Base-by-base conservation (phyloP, 2,797 vertebrate genomes). In the Vespertilio murinus region DNA sequence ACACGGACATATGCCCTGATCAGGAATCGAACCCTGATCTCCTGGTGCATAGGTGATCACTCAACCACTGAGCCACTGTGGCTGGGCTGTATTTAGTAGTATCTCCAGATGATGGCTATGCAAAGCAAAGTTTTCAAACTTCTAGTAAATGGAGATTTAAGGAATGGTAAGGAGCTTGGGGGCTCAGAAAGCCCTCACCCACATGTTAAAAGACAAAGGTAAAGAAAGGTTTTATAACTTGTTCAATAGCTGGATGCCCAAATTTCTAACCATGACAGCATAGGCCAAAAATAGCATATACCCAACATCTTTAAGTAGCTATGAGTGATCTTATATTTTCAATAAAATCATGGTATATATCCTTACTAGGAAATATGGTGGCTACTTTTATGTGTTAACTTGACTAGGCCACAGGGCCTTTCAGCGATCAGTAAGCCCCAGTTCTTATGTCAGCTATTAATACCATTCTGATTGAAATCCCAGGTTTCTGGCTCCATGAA, bases 41-140 rank as follows among this genome's bases (percentile, higher is more conserved):
- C 59, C 8, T 61, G 59, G 28, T 61, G 28, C 59, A 30, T 30
- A 61, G 11, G 59, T 61, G 59, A 61, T 30, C 5, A 13, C 59
- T 61, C 56, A 61, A 61, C 59, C 5, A 28, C 59, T 61, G 25
- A 61, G 59, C 28, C 59, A 61, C 59, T 28, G 28, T 2, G 0
- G 59, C 59, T 61, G 59, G 59, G 5, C 59, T 30, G 59, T 14
- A 61, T 30, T 61, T 61, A 80, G 14, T 64, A 74, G 61, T 20
- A 52, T 83, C 8, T 35, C 14, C n/a, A 95, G 59, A 10, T n/a
- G 22, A 88, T 40, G 5, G 20, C 13, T 80, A 16, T 28, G 17
- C 3, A 83, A 83, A 85, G 9, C 16, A 77, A 83, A 80, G 61
- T 94, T 82, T 88, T 64, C 95, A 22, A 95, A 80, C 30, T 65